Conservation (phyloP, 2,888 invertebrate species). For the Perizoma affinitatum region DNA sequence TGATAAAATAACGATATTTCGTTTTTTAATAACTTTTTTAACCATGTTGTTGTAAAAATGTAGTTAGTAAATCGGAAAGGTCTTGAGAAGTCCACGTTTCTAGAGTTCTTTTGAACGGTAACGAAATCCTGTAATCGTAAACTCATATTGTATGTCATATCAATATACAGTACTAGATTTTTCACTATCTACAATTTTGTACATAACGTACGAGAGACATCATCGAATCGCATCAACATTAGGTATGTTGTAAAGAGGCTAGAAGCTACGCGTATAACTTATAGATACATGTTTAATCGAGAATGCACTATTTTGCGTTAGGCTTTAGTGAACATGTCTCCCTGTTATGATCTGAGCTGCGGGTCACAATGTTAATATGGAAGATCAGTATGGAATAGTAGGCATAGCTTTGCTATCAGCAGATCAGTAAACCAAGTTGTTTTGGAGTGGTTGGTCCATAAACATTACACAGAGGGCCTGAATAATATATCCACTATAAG, state of each 20-base stretch:
- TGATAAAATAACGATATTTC: conserved; percentile 75
- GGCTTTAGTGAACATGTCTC: conserved; percentile 27
- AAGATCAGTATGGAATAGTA: conserved; percentile 23
- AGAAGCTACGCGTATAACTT: conserved; percentile 36
- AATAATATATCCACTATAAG: too few relatives aligned
- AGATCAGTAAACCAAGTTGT: too few relatives aligned
- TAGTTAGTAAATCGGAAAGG: conserved; percentile 80
- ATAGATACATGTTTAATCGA: conserved; percentile 23
- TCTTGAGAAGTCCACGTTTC: conserved; percentile 78
- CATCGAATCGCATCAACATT: conserved; percentile 46
- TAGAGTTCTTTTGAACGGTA: conserved; percentile 81
- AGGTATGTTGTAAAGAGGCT: conserved; percentile 35
- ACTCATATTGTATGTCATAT: conserved; percentile 74
- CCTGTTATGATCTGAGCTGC: conserved; percentile 21
- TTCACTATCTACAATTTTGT: conserved; percentile 55
- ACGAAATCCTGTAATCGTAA: conserved; percentile 62
- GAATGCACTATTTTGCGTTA: conserved; percentile 30
- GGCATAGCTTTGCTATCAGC: too few relatives aligned
- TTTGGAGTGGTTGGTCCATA: too few relatives aligned
- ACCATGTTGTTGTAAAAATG: conserved; percentile 80
- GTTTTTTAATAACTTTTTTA: conserved; percentile 80
- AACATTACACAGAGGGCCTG: too few relatives aligned
- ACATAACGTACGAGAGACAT: conserved; percentile 44
- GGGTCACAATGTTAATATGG: conserved; percentile 20
- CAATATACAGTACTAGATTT: conserved; percentile 65